Evolutionary conservation across 1,140 invertebrate genomes (phyloP), one percentile per base, ranked within the genome.

Genomic region (Dreissena polymorpha): DNA sequence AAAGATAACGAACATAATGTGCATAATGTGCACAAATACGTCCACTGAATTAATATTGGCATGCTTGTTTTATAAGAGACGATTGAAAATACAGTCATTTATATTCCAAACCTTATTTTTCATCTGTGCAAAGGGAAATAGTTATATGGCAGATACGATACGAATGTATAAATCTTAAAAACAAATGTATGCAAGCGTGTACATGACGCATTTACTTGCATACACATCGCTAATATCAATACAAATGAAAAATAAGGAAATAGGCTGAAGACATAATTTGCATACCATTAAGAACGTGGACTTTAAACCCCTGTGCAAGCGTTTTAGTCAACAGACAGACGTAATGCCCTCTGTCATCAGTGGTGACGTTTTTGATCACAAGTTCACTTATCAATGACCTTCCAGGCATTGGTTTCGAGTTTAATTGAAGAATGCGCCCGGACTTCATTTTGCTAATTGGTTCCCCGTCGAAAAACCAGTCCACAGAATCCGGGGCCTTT

Each of bases 401-500:
- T 10, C 80, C 80, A 10, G 80, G 80, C 2, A 73, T n/a, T 8
- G 80, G 80, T 67, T 65, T 83, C 21, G 25, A 25, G 25, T 75
- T 83, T 57, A 83, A 16, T 57, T 74, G 23, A 0, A 39, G 13
- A 13, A 67, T 21, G 10, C 80, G 49, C 13, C 65, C 64, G n/a
- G 80, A 57, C 10, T 74, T 83, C 12, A 10, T 83, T 64, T 74
- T 57, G 57, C 10, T 69, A 29, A 83, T 83, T 18, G 50, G 13
- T 23, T 86, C 70, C 23, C 86, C 86, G 53, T 86, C 68, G 23
- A 85, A 85, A 72, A 88, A 89, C 88, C 88, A 89, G 83, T 89
- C 88, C 55, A 89, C 83, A n/a, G 86, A 80, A 25, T 89, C 88
- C 7, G 86, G 86, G 0, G 86, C 86, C 53, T 85, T 77, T 1